These are phyloP conservation scores for Gopherus flavomarginatus DNA, from an alignment of 2,113 vertebrate genomes.

Conservation along the genomic window DNA sequence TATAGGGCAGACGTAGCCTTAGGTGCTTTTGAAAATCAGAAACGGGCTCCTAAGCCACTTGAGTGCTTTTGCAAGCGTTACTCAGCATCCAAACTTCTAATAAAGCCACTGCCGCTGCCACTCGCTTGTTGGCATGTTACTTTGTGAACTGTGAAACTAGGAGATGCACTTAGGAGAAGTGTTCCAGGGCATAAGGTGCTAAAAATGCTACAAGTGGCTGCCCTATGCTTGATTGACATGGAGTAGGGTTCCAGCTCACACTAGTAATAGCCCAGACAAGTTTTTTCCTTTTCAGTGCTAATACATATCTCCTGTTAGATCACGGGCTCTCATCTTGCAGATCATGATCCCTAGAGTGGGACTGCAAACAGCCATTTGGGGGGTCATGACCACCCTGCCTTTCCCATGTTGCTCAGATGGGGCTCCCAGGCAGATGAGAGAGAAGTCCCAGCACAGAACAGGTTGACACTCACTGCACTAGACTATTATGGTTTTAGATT, in stretches of 20 bases:
- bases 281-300: background rate
- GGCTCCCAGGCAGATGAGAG: background rate
- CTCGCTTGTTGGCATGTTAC: background rate
- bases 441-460: accelerated
- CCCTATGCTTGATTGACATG: accelerated
- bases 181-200: background rate
- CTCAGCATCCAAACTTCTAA: background rate
- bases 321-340: background rate
- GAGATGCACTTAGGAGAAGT: background rate
- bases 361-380: background rate
- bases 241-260: background rate
- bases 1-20: background rate
- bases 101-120: background rate
- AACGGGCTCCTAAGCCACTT: background rate
- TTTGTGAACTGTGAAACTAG: background rate
- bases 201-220: background rate
- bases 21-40: conserved; percentile 7
- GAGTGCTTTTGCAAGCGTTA: background rate
- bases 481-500: background rate
- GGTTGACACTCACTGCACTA: background rate
- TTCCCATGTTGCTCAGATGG: accelerated
- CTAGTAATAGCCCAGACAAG: background rate
- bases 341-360: background rate
- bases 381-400: background rate
- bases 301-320: background rate